Percentiles rank a stretch among this genome's conserved stretches.
phyloP scores from a whole-genome alignment of 2,888 invertebrate species.

The Malacosoma neustria region DNA sequence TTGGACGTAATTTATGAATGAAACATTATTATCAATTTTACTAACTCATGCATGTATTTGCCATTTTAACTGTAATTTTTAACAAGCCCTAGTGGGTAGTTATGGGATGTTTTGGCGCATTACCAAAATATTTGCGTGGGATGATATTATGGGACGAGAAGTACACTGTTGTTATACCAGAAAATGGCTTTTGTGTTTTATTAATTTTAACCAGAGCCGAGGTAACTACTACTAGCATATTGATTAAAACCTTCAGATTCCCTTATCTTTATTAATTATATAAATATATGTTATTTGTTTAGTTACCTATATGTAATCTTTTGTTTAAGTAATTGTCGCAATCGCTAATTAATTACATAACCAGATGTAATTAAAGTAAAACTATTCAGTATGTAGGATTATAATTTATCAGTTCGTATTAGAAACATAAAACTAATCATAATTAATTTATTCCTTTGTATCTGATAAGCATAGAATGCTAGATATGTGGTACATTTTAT shows the following conservation, averaged over 20 bases:
- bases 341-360: neutral
- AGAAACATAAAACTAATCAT: too few relatives aligned
- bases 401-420: too few relatives aligned
- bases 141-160: constrained; percentile 3
- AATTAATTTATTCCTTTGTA: neutral
- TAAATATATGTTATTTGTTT: too few relatives aligned
- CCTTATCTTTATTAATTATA: too few relatives aligned
- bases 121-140: constrained; percentile 27
- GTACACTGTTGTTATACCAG: neutral
- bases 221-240: neutral
- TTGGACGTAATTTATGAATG: too few relatives aligned
- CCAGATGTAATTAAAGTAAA: too few relatives aligned
- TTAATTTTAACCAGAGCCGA: neutral
- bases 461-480: neutral
- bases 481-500: neutral
- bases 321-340: too few relatives aligned
- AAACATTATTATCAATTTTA: too few relatives aligned
- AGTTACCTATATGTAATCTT: too few relatives aligned
- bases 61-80: constrained; percentile 20
- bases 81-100: constrained; percentile 24
- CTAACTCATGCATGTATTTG: constrained; percentile 10
- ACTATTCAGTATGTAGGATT: too few relatives aligned
- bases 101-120: constrained; percentile 30
- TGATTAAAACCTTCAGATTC: too few relatives aligned
- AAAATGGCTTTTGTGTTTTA: neutral